phyloP scores from a whole-genome alignment of 2,888 invertebrate species.

The Luffia ferchaultella region DNA sequence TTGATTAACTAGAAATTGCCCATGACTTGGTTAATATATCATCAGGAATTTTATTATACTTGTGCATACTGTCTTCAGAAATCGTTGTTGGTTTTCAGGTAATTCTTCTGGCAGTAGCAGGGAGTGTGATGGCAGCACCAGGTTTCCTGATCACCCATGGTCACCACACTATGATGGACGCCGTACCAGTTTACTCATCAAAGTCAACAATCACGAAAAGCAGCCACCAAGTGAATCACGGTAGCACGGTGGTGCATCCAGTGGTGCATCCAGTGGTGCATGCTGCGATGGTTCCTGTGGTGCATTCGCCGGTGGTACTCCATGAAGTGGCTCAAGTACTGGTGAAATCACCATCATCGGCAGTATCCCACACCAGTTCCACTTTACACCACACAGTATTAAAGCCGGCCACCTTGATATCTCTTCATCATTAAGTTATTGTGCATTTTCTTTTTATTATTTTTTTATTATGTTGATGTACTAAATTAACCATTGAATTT shows the following conservation, averaged over 20 bases:
- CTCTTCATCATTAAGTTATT: constrained; percentile 27
- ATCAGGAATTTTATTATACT: too few relatives aligned
- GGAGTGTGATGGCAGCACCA: constrained; percentile 13
- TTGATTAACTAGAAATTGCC: too few relatives aligned
- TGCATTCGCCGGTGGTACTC: constrained; percentile 15
- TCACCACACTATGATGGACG: constrained; percentile 28
- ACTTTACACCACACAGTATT: constrained; percentile 45
- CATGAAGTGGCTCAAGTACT: constrained; percentile 29
- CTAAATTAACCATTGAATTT: too few relatives aligned
- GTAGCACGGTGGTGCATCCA: constrained; percentile 9
- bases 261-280: neutral
- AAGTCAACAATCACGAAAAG: constrained; percentile 29
- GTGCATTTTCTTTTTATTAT: constrained; percentile 1
- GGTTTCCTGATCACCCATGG: constrained; percentile 22
- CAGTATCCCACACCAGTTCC: constrained; percentile 57
- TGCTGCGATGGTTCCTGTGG: neutral
- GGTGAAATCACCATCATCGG: constrained; percentile 39
- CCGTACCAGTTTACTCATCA: constrained; percentile 13
- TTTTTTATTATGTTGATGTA: constrained; percentile 4
- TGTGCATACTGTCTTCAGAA: too few relatives aligned
- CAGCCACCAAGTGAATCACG: constrained; percentile 24
- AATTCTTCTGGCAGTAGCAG: constrained; percentile 24
- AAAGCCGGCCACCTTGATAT: constrained; percentile 25
- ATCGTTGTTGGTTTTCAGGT: too few relatives aligned
- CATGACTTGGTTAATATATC: too few relatives aligned